These are phyloP conservation scores for Butorides virescens DNA, from an alignment of 2,113 vertebrate species.

Conservation along the genomic window DNA sequence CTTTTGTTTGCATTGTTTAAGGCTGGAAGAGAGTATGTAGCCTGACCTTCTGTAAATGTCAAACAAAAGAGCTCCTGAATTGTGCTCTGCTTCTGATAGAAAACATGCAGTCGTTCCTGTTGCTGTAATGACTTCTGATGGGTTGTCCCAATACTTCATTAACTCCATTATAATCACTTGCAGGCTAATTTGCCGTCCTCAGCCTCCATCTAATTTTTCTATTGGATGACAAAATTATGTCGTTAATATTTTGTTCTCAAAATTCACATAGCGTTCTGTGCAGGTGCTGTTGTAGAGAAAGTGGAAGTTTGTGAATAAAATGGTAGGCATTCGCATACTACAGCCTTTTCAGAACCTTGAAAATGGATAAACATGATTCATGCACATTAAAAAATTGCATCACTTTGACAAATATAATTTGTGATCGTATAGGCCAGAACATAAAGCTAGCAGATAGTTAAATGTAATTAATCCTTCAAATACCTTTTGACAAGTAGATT, in stretches of 20 bases:
- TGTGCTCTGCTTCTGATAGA: background rate
- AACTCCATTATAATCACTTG: background rate
- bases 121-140: background rate
- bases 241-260: background rate
- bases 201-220: background rate
- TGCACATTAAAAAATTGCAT: fast-evolving
- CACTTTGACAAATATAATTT: background rate
- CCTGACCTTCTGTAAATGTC: constrained; percentile 49
- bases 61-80: background rate
- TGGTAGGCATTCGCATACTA: fast-evolving
- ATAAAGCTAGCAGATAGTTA: fast-evolving
- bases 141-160: background rate
- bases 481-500: background rate
- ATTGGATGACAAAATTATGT: background rate
- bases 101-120: background rate
- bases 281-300: background rate
- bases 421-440: fast-evolving
- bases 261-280: fast-evolving
- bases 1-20: constrained; percentile 21
- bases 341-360: background rate
- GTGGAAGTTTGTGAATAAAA: background rate
- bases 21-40: background rate
- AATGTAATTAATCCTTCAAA: background rate
- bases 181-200: background rate
- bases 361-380: fast-evolving